phyloP scores from a whole-genome alignment of 2,113 vertebrate genomes.

The Passer montanus region DNA sequence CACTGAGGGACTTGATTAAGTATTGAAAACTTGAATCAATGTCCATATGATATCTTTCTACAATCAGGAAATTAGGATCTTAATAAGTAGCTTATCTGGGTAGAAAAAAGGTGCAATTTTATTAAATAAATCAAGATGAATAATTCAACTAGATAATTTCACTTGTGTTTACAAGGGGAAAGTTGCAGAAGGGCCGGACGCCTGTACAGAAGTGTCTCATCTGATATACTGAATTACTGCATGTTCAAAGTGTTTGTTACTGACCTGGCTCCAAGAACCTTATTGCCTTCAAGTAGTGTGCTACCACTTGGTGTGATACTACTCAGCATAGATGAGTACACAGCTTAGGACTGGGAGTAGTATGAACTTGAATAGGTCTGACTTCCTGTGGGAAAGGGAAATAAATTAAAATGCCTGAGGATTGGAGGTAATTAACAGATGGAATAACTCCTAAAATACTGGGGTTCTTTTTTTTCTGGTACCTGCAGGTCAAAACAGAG shows the following conservation, averaged over 20 bases:
- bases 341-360: not conserved
- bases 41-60: not conserved
- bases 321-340: not conserved
- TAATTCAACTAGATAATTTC: not conserved
- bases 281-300: not conserved
- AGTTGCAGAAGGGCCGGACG: not conserved
- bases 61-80: not conserved
- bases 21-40: not conserved
- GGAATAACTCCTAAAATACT: not conserved
- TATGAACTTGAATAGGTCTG: not conserved
- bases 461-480: not conserved
- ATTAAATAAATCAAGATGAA: not conserved
- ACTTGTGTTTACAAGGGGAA: not conserved
- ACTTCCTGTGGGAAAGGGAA: conserved; percentile 21
- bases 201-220: not conserved
- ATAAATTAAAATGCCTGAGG: not conserved
- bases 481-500: conserved; percentile 50
- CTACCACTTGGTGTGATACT: not conserved
- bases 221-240: not conserved
- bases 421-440: not conserved
- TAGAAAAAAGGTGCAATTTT: not conserved
- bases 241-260: not conserved
- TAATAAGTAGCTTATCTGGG: not conserved
- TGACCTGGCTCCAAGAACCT: not conserved
- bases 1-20: not conserved